Conservation (phyloP, 2,113 vertebrate genomes). For the Grammomys dolichurus region DNA sequence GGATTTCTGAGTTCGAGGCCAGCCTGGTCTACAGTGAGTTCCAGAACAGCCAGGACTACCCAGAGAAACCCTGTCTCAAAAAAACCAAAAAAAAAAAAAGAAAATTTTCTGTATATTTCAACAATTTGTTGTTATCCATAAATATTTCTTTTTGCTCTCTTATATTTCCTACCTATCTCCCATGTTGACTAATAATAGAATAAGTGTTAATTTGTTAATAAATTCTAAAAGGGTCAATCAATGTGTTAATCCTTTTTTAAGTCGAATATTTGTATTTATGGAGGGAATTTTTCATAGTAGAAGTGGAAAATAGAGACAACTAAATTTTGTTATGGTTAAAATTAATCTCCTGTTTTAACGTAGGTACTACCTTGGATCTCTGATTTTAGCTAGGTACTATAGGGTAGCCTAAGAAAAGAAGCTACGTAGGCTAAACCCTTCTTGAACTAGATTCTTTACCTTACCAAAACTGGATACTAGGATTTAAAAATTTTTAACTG, state of each 20-base stretch:
- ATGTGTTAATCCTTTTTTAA: neutral
- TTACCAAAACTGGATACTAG: neutral
- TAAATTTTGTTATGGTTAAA: constrained; percentile 7
- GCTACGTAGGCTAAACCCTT: neutral
- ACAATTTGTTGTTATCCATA: neutral
- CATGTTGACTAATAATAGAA: neutral
- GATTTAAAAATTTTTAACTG: neutral
- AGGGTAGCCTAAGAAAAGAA: neutral
- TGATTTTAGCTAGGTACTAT: no score
- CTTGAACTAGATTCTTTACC: neutral
- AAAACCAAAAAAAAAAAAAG: no score
- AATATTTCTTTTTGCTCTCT: neutral
- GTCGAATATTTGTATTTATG: constrained; percentile 10
- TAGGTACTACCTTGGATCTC: neutral
- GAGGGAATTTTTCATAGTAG: neutral
- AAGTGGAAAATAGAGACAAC: neutral
- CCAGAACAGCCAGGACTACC: no score
- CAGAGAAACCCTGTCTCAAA: no score
- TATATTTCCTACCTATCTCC: neutral
- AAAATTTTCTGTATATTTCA: neutral
- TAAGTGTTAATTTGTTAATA: neutral
- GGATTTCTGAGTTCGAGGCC: no score
- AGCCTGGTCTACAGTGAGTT: no score
- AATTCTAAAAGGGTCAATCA: neutral
- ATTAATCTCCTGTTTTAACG: neutral